These are phyloP conservation scores for Eurytoma californica DNA, from an alignment of 2,888 invertebrate genomes.

Conservation along the genomic window DNA sequence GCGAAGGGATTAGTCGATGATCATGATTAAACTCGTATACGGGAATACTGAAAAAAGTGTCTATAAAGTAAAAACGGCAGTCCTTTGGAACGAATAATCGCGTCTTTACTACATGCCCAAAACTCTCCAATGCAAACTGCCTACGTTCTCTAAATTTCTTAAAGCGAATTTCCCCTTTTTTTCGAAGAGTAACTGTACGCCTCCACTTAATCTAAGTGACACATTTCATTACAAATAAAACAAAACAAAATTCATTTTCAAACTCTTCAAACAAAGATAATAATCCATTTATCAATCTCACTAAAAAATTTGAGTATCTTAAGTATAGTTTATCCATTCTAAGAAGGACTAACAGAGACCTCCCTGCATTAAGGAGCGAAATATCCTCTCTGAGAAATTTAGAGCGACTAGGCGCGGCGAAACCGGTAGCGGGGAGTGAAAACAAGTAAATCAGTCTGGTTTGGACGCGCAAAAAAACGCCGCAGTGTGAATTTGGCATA, in stretches of 20 bases:
- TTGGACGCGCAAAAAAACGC: conserved; percentile 23
- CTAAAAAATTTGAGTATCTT: no score
- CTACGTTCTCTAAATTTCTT: no score
- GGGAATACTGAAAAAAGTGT: conserved; percentile 13
- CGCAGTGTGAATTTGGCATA: conserved; percentile 63
- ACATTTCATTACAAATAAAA: no score
- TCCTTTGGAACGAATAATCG: background rate
- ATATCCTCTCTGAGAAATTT: background rate
- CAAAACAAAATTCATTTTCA: no score
- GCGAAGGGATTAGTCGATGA: background rate
- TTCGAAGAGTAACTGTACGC: no score
- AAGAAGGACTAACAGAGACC: no score
- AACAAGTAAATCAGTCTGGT: conserved; percentile 43
- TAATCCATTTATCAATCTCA: no score
- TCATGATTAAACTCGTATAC: background rate
- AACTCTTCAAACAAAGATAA: no score
- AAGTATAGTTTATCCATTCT: no score
- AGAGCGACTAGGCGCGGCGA: background rate
- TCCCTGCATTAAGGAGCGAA: background rate
- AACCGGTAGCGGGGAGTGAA: background rate
- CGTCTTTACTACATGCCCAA: background rate
- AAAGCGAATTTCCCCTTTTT: no score
- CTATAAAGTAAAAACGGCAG: background rate
- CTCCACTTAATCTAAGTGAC: no score
- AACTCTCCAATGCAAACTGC: no score